phyloP scores from a whole-genome alignment of 2,888 invertebrate genomes.

The Eledona agricola region DNA sequence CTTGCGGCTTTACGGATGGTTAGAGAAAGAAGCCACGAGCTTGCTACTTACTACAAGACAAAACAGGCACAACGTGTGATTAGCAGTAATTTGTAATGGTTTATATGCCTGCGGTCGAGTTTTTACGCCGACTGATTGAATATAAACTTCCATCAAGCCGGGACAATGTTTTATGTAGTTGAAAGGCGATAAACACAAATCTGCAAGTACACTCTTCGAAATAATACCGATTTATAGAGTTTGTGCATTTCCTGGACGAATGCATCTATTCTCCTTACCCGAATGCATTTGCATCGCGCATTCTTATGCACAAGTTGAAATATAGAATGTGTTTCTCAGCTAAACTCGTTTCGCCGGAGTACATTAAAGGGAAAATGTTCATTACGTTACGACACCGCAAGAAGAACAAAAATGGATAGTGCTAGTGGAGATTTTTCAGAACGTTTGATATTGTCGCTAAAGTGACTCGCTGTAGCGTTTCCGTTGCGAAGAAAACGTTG shows the following conservation, averaged over 20 bases:
- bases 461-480: constrained; percentile 1
- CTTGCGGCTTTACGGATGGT: constrained; percentile 1
- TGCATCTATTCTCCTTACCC: constrained; percentile 7
- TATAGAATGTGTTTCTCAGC: background rate
- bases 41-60: constrained; percentile 1
- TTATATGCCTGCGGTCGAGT: constrained; percentile 3
- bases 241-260: constrained; percentile 2
- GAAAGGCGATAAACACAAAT: constrained; percentile 19
- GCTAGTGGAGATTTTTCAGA: too few species aligned
- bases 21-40: constrained; percentile 5
- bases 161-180: constrained; percentile 17
- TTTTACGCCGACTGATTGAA: constrained; percentile 2
- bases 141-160: constrained; percentile 8
- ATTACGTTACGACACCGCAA: constrained; percentile 1
- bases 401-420: too few species aligned
- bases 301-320: background rate
- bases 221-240: constrained; percentile 13
- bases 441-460: constrained; percentile 2
- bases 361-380: constrained; percentile 1
- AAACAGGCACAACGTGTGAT: constrained; percentile 3
- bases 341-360: background rate
- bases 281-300: background rate
- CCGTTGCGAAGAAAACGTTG: constrained; percentile 18
- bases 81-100: constrained; percentile 9
- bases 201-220: constrained; percentile 7